phyloP scores from a whole-genome alignment of 2,888 invertebrate genomes.

The Nomada hirtipes region DNA sequence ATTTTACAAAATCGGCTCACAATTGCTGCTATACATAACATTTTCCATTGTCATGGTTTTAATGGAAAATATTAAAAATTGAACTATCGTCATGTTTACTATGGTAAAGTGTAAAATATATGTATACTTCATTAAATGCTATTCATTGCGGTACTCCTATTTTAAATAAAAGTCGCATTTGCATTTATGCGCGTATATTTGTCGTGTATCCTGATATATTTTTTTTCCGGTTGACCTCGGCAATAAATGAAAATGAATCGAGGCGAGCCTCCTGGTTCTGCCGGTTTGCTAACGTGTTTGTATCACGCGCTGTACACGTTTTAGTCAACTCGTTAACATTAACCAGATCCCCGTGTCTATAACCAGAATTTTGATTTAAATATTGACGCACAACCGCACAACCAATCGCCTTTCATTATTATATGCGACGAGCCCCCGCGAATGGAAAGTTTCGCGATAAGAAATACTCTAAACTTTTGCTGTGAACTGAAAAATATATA shows the following conservation, averaged over 20 bases:
- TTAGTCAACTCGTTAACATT: constrained; percentile 27
- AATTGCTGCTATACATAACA: neutral
- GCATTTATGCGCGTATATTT: constrained; percentile 15
- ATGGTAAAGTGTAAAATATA: neutral
- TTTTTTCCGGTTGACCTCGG: constrained; percentile 35
- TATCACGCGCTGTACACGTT: constrained; percentile 36
- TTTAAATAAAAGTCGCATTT: neutral
- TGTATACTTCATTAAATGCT: neutral
- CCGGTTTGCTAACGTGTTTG: constrained; percentile 76
- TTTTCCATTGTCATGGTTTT: no score
- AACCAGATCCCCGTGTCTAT: constrained; percentile 14
- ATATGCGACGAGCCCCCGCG: constrained; percentile 32
- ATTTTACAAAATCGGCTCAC: neutral
- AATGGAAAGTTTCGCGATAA: constrained; percentile 51
- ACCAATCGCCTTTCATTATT: constrained; percentile 35
- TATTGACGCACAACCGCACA: constrained; percentile 28
- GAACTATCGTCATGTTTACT: no score
- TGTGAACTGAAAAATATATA: neutral
- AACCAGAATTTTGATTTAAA: constrained; percentile 23
- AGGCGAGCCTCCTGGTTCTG: constrained; percentile 74
- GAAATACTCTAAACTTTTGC: neutral
- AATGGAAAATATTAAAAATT: no score
- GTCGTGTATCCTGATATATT: constrained; percentile 11
- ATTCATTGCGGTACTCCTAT: neutral
- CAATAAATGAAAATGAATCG: constrained; percentile 37